These are phyloP conservation scores for Orthosia gothica DNA, from an alignment of 2,888 invertebrate genomes.

Conservation along the genomic window DNA sequence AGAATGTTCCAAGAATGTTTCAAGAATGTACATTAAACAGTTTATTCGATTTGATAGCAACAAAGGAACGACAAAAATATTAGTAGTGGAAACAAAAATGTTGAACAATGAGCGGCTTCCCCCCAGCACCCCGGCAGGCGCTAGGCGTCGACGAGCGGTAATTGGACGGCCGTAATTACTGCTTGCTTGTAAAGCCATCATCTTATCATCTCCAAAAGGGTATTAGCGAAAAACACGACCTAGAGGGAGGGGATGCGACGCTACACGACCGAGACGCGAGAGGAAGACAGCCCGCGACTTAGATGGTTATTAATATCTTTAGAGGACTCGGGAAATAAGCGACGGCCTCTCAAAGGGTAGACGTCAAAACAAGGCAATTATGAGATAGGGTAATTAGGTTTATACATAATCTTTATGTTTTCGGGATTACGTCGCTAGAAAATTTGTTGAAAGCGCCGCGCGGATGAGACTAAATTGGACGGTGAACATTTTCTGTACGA, in stretches of 20 bases:
- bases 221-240: constrained; percentile 89
- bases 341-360: constrained; percentile 88
- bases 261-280: constrained; percentile 77
- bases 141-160: constrained; percentile 79
- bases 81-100: constrained; percentile 74
- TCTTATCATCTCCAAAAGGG: constrained; percentile 90
- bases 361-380: constrained; percentile 91
- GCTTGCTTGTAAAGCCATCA: constrained; percentile 90
- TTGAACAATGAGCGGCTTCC: constrained; percentile 78
- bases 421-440: constrained; percentile 70
- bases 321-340: constrained; percentile 86
- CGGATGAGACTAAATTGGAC: constrained; percentile 27
- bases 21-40: constrained; percentile 28
- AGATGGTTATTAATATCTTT: constrained; percentile 90
- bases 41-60: constrained; percentile 50
- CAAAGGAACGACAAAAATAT: constrained; percentile 69
- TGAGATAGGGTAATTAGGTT: constrained; percentile 89
- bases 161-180: constrained; percentile 90
- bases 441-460: constrained; percentile 59
- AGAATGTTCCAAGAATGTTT: not conserved
- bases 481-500: constrained; percentile 25
- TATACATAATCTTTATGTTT: constrained; percentile 85
- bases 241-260: constrained; percentile 69
- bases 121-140: constrained; percentile 36
- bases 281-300: constrained; percentile 85